Evolutionary conservation across 2,113 vertebrate species (phyloP).

Genomic region (Microtus oregoni): DNA sequence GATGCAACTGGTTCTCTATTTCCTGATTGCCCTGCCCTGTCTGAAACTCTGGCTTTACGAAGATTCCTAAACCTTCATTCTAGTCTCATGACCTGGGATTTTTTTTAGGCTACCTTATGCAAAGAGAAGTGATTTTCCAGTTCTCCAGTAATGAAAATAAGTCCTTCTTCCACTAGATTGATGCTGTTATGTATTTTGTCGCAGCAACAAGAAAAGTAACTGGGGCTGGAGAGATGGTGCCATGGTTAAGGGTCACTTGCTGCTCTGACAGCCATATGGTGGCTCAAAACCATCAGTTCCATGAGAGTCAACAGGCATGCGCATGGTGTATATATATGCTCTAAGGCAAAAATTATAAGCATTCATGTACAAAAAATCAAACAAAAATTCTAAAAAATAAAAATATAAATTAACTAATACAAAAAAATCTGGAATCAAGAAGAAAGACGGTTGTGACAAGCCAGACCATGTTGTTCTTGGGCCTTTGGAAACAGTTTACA

Average conservation of each 20-base stretch:
- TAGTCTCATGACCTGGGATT: not conserved
- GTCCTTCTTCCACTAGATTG: not conserved
- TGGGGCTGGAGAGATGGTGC: not conserved
- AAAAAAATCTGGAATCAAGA: not conserved
- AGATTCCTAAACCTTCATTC: not conserved
- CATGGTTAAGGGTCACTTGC: not conserved
- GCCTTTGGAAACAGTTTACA: not conserved
- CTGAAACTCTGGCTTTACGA: not conserved
- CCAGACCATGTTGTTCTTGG: not conserved
- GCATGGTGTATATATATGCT: not conserved
- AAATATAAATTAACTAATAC: not conserved
- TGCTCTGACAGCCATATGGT: not conserved
- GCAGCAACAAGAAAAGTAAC: not conserved
- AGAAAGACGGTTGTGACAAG: not conserved
- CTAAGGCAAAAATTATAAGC: not conserved
- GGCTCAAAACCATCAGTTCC: not conserved
- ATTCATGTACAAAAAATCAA: not conserved
- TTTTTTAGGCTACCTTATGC: not conserved
- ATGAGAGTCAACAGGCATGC: not conserved
- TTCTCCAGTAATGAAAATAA: not conserved
- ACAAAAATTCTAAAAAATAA: not conserved
- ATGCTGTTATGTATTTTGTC: not conserved
- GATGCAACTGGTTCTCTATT: not conserved
- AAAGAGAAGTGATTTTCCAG: not conserved
- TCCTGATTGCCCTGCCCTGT: not conserved